These are phyloP conservation scores for Macheiramphus alcinus DNA, from an alignment of 2,113 vertebrate genomes.

Conservation along the genomic window DNA sequence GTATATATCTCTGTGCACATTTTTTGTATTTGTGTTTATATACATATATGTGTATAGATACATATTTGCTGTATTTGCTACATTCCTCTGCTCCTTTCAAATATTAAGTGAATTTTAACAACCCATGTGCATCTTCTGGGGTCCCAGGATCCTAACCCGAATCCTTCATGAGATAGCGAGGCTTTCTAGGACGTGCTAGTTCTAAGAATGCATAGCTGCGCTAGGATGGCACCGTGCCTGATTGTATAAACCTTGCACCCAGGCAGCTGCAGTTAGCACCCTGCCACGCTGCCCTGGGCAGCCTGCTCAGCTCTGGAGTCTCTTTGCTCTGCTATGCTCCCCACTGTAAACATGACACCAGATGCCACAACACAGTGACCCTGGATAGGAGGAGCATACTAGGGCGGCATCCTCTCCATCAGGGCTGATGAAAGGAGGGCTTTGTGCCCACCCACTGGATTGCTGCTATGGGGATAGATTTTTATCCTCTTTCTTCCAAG, in stretches of 20 bases:
- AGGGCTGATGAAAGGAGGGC: not conserved
- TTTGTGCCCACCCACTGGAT: not conserved
- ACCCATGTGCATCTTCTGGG: not conserved
- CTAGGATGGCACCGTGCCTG: not conserved
- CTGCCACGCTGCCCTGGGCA: rapidly evolving
- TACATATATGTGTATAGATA: rapidly evolving
- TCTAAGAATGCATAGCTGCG: rapidly evolving
- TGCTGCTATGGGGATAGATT: not conserved
- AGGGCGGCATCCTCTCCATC: rapidly evolving
- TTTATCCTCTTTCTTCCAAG: not conserved
- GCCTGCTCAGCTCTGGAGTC: not conserved
- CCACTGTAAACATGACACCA: not conserved
- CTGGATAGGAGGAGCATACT: rapidly evolving
- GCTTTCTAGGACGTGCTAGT: rapidly evolving
- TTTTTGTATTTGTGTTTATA: not conserved
- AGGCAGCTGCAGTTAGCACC: not conserved
- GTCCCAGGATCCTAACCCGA: not conserved
- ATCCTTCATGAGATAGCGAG: not conserved
- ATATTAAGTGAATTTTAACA: not conserved
- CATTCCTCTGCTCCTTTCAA: not conserved
- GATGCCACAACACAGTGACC: not conserved
- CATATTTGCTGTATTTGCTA: not conserved
- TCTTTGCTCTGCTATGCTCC: rapidly evolving
- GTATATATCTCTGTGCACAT: not conserved
- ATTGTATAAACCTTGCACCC: no score